A percentile compares a stretch with the other conserved stretches of the same genome.
These are phyloP conservation scores for Oreonectes daqikongensis DNA, from an alignment of 2,797 vertebrate genomes.

Conservation along the genomic window DNA sequence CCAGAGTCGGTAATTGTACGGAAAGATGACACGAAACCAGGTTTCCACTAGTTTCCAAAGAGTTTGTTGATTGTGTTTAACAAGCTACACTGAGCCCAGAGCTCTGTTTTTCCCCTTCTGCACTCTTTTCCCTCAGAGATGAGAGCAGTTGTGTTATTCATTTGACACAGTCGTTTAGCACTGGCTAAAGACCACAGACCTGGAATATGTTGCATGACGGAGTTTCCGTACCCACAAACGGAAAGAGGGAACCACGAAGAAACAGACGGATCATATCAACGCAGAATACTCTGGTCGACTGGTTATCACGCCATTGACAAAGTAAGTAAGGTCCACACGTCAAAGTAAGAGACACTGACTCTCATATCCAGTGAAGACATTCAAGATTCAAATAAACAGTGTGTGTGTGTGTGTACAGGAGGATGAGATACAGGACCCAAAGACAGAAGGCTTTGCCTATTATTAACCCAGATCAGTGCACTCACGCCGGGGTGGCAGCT, in stretches of 20 bases:
- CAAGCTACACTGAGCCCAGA: conserved; percentile 58
- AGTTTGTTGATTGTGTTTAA: conserved; percentile 65
- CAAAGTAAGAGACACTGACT: background rate
- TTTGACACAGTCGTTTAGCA: conserved; percentile 57
- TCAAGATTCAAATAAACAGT: background rate
- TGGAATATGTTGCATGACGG: conserved; percentile 28
- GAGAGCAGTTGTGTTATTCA: conserved; percentile 58
- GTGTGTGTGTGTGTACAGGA: conserved; percentile 32
- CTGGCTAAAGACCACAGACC: conserved; percentile 41
- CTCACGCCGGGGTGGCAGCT: conserved; percentile 70
- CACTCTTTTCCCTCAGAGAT: conserved; percentile 56
- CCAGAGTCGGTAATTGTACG: conserved; percentile 67
- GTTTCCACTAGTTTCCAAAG: conserved; percentile 67
- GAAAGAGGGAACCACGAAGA: conserved; percentile 18
- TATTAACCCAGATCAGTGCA: conserved; percentile 74
- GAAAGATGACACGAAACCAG: conserved; percentile 73
- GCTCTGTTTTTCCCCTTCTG: conserved; percentile 61
- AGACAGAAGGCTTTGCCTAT: conserved; percentile 70
- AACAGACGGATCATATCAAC: conserved; percentile 7
- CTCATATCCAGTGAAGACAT: background rate
- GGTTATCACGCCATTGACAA: background rate
- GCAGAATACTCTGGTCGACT: background rate
- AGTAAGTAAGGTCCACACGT: background rate
- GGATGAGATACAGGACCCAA: conserved; percentile 34
- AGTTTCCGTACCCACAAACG: conserved; percentile 45